Base-by-base conservation (phyloP, 2,797 vertebrate genomes). In the Hydrolagus colliei region DNA sequence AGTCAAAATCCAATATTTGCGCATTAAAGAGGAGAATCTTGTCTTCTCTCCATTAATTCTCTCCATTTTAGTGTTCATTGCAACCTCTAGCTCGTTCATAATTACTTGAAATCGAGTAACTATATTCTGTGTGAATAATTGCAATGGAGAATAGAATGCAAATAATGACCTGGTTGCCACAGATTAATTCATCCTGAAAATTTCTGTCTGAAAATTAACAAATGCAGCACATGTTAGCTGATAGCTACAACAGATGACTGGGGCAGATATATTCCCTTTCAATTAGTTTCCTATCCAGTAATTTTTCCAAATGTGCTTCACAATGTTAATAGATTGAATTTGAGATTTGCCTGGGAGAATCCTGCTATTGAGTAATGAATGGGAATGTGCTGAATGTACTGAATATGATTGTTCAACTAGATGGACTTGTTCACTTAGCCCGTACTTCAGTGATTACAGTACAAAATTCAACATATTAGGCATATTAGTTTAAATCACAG, bases 111-210 rank as follows among this genome's bases (percentile, higher is more conserved):
- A 65, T 9, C 63, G 68, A 41, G 8, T 65, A 67, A 84, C 11
- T 18, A 68, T 61, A 63, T 84, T 71, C 32, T 84, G 65, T 71
- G 7, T 84, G 32, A 71, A 84, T n/a, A 84, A 84, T 41, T 41
- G 32, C 71, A 71, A 67, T 71, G 32, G 79, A 18, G 65, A 41
- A 41, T 18, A 84, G 18, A 68, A 52, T 20, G n/a, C 61, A 80
- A 35, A 67, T 77, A 77, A 61, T 67, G 41, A 16, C 9, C 32
- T 71, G 32, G 4, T 84, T 41, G 79, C 32, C 27, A 41, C 10
- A 20, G 20, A 12, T 41, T 18, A 32, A 20, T 16, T 35, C 63
- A 68, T 63, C 62, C 16, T 2, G 8, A 67, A 27, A 76, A 67
- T 27, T 18, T 68, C 2, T n/a, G 16, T 52, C 63, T 18, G 32